These are phyloP conservation scores for Netelia melanura DNA, from an alignment of 2,888 invertebrate species.

Conservation along the genomic window DNA sequence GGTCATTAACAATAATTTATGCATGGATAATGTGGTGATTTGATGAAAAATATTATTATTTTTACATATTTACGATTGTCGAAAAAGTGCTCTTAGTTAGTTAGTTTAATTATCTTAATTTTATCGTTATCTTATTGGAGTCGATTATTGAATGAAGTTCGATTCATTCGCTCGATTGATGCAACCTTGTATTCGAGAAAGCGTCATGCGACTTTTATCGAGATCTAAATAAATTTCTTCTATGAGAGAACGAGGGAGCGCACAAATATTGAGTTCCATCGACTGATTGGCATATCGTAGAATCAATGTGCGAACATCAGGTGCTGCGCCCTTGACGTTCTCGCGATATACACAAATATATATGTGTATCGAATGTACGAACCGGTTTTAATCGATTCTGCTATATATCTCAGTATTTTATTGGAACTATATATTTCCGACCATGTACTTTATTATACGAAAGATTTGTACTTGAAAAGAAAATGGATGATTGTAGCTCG, in stretches of 20 bases:
- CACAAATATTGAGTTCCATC: conserved; percentile 17
- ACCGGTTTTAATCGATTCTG: conserved; percentile 39
- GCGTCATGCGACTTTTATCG: background rate
- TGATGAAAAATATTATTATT: no score
- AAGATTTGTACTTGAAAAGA: background rate
- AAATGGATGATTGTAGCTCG: conserved; percentile 27
- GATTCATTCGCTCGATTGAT: background rate
- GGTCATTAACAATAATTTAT: background rate
- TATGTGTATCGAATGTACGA: background rate
- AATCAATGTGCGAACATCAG: conserved; percentile 28
- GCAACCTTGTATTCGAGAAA: background rate
- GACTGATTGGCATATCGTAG: conserved; percentile 11
- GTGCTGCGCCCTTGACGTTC: conserved; percentile 35
- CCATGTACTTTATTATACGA: background rate
- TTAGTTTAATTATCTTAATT: background rate
- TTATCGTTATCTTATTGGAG: background rate
- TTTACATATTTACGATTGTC: no score
- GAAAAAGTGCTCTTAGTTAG: background rate
- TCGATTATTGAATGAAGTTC: background rate
- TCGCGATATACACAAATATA: conserved; percentile 1
- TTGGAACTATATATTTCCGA: background rate
- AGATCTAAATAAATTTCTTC: background rate
- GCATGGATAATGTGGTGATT: background rate
- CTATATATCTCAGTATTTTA: conserved; percentile 3
- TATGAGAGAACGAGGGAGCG: background rate